Evolutionary conservation across 2,888 invertebrate species (phyloP).

Genomic region (Steinernema hermaphroditum): DNA sequence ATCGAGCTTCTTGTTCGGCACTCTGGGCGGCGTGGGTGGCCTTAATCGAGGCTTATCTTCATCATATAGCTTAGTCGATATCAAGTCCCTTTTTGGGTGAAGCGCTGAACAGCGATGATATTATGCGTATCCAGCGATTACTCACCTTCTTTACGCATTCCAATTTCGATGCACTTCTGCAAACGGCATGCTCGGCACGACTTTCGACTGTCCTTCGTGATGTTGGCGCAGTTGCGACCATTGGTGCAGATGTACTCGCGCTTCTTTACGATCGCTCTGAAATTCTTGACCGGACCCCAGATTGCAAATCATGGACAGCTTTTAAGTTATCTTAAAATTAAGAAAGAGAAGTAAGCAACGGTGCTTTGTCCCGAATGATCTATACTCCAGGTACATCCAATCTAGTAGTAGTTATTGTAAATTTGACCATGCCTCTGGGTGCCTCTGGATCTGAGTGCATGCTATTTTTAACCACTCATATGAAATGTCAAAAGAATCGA

Average conservation of each 20-base stretch:
- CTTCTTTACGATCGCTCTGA: conserved; percentile 33
- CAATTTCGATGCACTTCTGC: conserved; percentile 39
- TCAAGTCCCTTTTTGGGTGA: conserved; percentile 14
- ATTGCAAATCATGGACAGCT: not conserved
- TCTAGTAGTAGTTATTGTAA: no score
- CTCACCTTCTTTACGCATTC: conserved; percentile 39
- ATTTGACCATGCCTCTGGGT: no score
- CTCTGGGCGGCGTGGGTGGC: conserved; percentile 26
- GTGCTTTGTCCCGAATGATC: no score
- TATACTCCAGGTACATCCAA: no score
- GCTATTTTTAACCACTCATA: no score
- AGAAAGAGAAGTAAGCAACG: no score
- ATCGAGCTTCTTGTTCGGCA: conserved; percentile 3
- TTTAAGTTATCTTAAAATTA: no score
- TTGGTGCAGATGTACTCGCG: conserved; percentile 41
- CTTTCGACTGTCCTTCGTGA: conserved; percentile 39
- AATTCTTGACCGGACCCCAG: conserved; percentile 30
- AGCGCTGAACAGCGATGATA: conserved; percentile 30
- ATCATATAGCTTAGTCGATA: conserved; percentile 6
- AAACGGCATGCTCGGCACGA: conserved; percentile 39
- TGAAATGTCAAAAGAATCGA: no score
- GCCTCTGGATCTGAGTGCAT: no score
- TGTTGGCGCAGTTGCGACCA: conserved; percentile 38
- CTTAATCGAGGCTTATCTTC: not conserved
- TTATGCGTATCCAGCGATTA: not conserved